Evolutionary conservation across 2,113 vertebrate species (phyloP).

Genomic region (Jaculus jaculus): DNA sequence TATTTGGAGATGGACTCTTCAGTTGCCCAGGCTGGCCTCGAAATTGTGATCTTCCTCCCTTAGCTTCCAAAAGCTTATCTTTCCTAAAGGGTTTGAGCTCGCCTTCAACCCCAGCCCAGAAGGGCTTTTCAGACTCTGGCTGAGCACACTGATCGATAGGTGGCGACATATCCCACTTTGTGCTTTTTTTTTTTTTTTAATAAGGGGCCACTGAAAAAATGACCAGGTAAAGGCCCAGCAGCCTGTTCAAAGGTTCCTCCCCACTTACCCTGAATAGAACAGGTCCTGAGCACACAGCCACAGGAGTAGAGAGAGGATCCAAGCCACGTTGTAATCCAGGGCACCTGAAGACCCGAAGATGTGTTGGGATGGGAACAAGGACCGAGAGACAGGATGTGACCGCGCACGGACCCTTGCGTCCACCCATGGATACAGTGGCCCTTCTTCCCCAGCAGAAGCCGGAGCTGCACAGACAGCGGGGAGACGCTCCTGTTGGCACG

Average conservation of each 20-base stretch:
- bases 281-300: background rate
- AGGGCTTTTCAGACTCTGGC: background rate
- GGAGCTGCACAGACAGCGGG: background rate
- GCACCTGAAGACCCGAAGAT: background rate
- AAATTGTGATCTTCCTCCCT: background rate
- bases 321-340: background rate
- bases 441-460: background rate
- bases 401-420: background rate
- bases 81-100: background rate
- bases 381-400: background rate
- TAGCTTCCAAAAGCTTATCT: background rate
- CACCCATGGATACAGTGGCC: fast-evolving
- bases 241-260: background rate
- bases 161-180: constrained; percentile 71
- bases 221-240: too few relatives aligned
- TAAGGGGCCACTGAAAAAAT: too few relatives aligned
- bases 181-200: too few relatives aligned
- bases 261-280: background rate
- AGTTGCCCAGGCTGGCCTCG: background rate
- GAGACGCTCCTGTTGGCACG: background rate
- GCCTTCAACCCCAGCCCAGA: fast-evolving
- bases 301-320: background rate
- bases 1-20: background rate
- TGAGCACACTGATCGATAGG: constrained; percentile 39
- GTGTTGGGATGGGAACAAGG: too few relatives aligned